A percentile compares a stretch with the other conserved stretches of the same genome.
Conservation (phyloP, 1,140 invertebrate genomes). For the Drosophila sp. region DNA sequence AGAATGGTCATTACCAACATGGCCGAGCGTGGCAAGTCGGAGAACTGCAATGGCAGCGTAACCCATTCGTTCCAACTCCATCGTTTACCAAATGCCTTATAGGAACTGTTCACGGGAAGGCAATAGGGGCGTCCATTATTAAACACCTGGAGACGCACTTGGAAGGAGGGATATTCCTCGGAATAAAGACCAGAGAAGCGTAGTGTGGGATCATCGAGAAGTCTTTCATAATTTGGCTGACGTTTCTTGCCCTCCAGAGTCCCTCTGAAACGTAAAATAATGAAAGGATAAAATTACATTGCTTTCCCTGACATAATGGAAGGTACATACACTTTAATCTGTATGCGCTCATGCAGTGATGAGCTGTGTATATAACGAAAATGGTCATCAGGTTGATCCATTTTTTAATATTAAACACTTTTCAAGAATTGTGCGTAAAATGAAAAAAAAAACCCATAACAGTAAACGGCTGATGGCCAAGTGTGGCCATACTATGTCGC, state of each 20-base stretch:
- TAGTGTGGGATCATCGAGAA: constrained; percentile 93
- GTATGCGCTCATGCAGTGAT: constrained; percentile 92
- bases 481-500: background rate
- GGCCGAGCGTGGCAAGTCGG: constrained; percentile 95
- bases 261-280: constrained; percentile 86
- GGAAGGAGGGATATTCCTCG: constrained; percentile 91
- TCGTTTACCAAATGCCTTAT: constrained; percentile 95
- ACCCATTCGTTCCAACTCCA: constrained; percentile 99
- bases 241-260: constrained; percentile 95
- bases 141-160: constrained; percentile 94
- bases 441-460: constrained; percentile 32
- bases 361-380: constrained; percentile 96
- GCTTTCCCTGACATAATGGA: background rate
- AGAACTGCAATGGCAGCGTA: constrained; percentile 94
- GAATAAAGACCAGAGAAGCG: constrained; percentile 95
- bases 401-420: constrained; percentile 40
- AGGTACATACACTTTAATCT: constrained; percentile 95
- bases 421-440: constrained; percentile 36
- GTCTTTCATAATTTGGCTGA: constrained; percentile 93
- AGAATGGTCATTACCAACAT: constrained; percentile 96
- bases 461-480: constrained; percentile 18
- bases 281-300: background rate
- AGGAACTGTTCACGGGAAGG: constrained; percentile 94
- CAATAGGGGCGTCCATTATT: constrained; percentile 92
- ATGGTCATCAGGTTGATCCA: constrained; percentile 86